Evolutionary conservation across 1,140 invertebrate genomes (phyloP), one percentile per base, ranked within the genome.

Genomic region (Samia ricini): DNA sequence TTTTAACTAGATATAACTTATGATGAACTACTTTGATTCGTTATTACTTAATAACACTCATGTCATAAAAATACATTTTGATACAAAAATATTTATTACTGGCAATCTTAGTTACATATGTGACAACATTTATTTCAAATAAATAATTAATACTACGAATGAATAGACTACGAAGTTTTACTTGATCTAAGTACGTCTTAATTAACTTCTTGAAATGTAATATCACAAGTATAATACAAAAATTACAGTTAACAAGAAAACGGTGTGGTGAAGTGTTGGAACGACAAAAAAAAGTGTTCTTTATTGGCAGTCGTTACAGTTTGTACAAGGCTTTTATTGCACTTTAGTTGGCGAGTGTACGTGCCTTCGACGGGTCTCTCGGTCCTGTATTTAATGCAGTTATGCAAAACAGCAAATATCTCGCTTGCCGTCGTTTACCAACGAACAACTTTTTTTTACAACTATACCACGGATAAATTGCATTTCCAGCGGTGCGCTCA

Each of bases 361-460:
- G 77, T 82, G 79, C 79, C 74, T 71, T 69, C 69, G 68, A 69
- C 70, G 71, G 65, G 60, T 72, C 71, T 74, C 61, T 72, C 73
- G 33, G 71, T 64, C 65, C 57, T 61, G 61, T 69, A 72, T 72
- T 79, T 80, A 79, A 80, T 80, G 79, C 77, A 78, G 76, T 80
- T 82, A 79, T 79, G 72, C 76, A 76, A 79, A 76, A 72, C 68
- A 71, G 74, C 69, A 78, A 74, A 76, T 78, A 78, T 75, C 76
- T 72, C 76, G 71, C 74, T 69, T 68, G 71, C 67, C 33, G 33
- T 42, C 33, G n/a, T n/a, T n/a, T 42, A 42, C 33, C 33, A 12
- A 49, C 18, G 29, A 22, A 48, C 24, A 52, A 20, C 23, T 42
- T 42, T 54, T 49, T 59, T 56, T 59, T 49, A 19, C 12, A 54